Evolutionary conservation across 2,888 invertebrate species (phyloP), one percentile per base, ranked within the genome.

Genomic region (Apotomis betuletana): DNA sequence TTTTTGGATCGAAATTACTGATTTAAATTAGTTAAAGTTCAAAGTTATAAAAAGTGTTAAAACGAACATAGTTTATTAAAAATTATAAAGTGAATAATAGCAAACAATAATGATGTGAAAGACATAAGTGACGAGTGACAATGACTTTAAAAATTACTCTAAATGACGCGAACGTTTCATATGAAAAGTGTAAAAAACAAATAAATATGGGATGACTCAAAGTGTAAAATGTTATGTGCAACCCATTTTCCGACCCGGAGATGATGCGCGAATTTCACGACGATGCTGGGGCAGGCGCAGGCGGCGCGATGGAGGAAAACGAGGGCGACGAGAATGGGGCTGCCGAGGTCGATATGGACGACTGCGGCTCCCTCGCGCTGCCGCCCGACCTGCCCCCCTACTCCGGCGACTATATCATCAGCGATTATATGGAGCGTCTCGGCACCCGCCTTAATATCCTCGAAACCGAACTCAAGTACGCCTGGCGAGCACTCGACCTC

Each of bases 401-500:
- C 90, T 94, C 87, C 87, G 95, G 94, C 64, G 96, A 96, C 85
- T 96, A 96, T 83, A 96, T 97, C 81, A 96, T 97, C 87, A 96
- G 96, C 78, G 97, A 97, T 87, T 98, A 97, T 86, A 97, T 98
- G 97, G 98, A 98, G 83, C 96, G 97, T 78, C 95, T 98, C 67
- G 97, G 97, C 12, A 97, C 97, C 41, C 95, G 98, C 51, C 95
- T 98, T 74, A 97, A 96, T 83, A 96, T 98, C 80, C 94, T 98
- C 12, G 98, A 98, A 89, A 97, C 97, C 3, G 98, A 98, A 89
- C 94, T 98, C 62, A 97, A 97, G 84, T 98, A 97, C 85, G 98
- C 98, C 15, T 98, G 98, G 98, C 95, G 98, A 76, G 98, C 98
- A 3, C 94, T 98, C 70, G 98, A 98, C 85, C 94, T 98, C 67